Evolutionary conservation across 2,113 vertebrate genomes (phyloP).

Genomic region (Miniopterus natalensis): DNA sequence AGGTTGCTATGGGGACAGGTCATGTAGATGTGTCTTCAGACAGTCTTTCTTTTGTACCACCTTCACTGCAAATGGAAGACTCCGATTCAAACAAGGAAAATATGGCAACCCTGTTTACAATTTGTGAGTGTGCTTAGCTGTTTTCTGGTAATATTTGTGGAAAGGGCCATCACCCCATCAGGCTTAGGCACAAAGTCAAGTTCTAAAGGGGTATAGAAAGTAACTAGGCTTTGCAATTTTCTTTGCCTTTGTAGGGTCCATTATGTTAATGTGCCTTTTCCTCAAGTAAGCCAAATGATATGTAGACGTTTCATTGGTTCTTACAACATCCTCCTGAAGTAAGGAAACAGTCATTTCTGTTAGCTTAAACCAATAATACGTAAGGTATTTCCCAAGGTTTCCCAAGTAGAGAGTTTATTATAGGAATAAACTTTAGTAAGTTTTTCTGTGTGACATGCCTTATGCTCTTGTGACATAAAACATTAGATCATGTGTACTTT

Average conservation of each 20-base stretch:
- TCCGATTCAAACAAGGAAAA: conserved; percentile 97
- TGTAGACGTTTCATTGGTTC: not conserved
- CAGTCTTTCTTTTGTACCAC: conserved; percentile 95
- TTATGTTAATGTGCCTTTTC: not conserved
- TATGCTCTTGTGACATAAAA: not conserved
- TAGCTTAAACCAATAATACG: not conserved
- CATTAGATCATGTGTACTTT: not conserved
- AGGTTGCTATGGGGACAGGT: conserved; percentile 94
- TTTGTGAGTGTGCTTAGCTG: conserved; percentile 91
- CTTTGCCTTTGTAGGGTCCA: not conserved
- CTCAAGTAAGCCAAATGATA: not conserved
- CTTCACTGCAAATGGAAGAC: conserved; percentile 95
- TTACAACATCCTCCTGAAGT: not conserved
- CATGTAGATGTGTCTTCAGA: conserved; percentile 92
- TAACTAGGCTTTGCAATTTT: conserved; percentile 3
- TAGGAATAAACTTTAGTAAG: not conserved
- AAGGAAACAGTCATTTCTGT: conserved; percentile 43
- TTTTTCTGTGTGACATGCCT: not conserved
- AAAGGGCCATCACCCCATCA: not conserved
- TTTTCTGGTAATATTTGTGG: conserved; percentile 66
- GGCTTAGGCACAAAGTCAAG: not conserved
- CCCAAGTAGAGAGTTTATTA: conserved; percentile 8
- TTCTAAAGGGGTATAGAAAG: not conserved
- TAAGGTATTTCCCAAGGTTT: not conserved
- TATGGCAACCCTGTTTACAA: conserved; percentile 95